These are phyloP conservation scores for Danio choprae DNA, from an alignment of 2,797 vertebrate species.

Conservation along the genomic window DNA sequence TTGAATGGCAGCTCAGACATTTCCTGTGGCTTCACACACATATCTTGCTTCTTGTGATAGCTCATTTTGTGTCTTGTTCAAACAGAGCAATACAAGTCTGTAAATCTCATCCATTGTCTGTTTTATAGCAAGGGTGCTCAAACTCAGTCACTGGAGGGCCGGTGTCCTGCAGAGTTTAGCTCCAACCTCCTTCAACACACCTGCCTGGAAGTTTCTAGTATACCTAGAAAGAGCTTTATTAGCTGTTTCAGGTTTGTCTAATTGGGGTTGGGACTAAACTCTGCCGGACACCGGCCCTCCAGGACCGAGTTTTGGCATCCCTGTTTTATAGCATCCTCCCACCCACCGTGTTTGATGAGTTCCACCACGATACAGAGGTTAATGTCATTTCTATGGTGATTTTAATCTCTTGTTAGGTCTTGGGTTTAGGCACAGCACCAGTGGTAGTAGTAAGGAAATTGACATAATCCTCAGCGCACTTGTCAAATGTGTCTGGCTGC, in stretches of 20 bases:
- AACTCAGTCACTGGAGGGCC: too few relatives aligned
- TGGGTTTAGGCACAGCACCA: neutral
- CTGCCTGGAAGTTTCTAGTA: too few relatives aligned
- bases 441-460: conserved; percentile 41
- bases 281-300: too few relatives aligned
- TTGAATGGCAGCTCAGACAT: neutral
- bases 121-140: too few relatives aligned
- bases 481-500: neutral
- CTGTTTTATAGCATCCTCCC: neutral
- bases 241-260: too few relatives aligned
- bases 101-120: too few relatives aligned
- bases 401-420: neutral
- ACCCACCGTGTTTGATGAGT: neutral
- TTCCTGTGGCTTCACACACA: neutral
- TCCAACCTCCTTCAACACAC: too few relatives aligned
- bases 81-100: neutral
- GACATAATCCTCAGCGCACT: conserved; percentile 55
- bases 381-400: neutral
- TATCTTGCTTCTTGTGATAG: neutral
- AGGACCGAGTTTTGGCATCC: too few relatives aligned
- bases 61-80: neutral
- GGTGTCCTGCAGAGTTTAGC: too few relatives aligned
- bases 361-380: neutral
- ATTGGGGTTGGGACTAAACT: too few relatives aligned
- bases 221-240: too few relatives aligned